A percentile compares a stretch with the other conserved stretches of the same genome.
Evolutionary conservation across 2,113 vertebrate species (phyloP).

Genomic region (Aramus guarauna): DNA sequence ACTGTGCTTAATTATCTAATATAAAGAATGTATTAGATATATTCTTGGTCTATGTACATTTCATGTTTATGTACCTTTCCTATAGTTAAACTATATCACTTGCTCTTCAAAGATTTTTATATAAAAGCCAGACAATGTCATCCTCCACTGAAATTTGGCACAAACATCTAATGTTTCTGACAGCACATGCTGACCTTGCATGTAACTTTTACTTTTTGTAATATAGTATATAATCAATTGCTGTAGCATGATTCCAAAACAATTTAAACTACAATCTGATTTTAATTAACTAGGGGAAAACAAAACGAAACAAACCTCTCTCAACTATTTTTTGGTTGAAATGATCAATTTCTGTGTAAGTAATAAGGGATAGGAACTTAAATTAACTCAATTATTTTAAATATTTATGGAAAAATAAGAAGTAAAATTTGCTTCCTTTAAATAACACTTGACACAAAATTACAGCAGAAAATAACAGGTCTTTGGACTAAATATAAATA

Average conservation of each 20-base stretch:
- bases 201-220: neutral
- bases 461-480: neutral
- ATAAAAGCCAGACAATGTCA: neutral
- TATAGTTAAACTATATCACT: neutral
- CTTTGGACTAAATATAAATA: neutral
- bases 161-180: neutral
- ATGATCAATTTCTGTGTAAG: neutral
- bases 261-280: neutral
- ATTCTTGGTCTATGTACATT: neutral
- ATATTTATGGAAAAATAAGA: neutral
- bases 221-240: neutral
- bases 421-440: neutral
- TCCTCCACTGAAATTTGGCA: neutral
- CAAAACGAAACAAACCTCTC: neutral
- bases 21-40: neutral
- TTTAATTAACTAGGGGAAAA: fast-evolving
- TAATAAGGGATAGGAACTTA: neutral
- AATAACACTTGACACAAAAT: neutral
- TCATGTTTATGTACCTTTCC: neutral
- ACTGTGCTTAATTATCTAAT: neutral
- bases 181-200: neutral
- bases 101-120: neutral
- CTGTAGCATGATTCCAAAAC: neutral
- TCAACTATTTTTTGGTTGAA: neutral
- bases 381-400: neutral